Conservation (phyloP, 2,113 vertebrate genomes). For the Chaenocephalus aceratus region DNA sequence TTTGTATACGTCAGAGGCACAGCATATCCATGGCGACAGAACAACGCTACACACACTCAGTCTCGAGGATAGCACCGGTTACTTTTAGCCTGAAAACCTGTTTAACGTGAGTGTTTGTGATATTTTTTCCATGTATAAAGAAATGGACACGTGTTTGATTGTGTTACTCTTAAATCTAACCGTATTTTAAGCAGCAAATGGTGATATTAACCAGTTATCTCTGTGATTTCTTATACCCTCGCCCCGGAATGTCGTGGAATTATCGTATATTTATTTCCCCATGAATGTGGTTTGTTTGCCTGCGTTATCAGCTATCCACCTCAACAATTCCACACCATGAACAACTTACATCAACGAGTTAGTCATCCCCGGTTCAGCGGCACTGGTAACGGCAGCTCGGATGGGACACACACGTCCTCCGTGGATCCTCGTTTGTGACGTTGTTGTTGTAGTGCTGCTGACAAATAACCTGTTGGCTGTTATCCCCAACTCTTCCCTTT, state of each 20-base stretch:
- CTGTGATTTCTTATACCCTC: background rate
- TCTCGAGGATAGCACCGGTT: conserved; percentile 48
- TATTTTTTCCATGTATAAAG: background rate
- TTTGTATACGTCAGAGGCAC: conserved; percentile 84
- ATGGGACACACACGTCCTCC: conserved; percentile 77
- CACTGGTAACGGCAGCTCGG: conserved; percentile 66
- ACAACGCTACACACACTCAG: conserved; percentile 82
- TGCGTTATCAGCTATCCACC: conserved; percentile 46
- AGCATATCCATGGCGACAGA: conserved; percentile 85
- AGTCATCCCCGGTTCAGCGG: conserved; percentile 75
- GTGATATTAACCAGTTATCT: background rate
- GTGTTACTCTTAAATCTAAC: background rate
- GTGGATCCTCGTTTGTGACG: conserved; percentile 79
- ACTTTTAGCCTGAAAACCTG: conserved; percentile 24
- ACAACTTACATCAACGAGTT: conserved; percentile 65
- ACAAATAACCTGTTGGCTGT: conserved; percentile 76
- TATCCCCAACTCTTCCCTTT: conserved; percentile 66
- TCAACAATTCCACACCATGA: conserved; percentile 53
- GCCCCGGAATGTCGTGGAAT: background rate
- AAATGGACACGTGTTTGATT: background rate
- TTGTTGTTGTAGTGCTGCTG: conserved; percentile 75
- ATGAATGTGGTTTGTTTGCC: conserved; percentile 19
- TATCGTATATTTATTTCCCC: conserved; percentile 13
- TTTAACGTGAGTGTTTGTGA: background rate
- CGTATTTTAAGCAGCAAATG: background rate